Percentiles rank a stretch among this genome's conserved stretches.
These are phyloP conservation scores for Palythoa grandis DNA, from an alignment of 92 coral and sea anemone species.

Conservation along the genomic window DNA sequence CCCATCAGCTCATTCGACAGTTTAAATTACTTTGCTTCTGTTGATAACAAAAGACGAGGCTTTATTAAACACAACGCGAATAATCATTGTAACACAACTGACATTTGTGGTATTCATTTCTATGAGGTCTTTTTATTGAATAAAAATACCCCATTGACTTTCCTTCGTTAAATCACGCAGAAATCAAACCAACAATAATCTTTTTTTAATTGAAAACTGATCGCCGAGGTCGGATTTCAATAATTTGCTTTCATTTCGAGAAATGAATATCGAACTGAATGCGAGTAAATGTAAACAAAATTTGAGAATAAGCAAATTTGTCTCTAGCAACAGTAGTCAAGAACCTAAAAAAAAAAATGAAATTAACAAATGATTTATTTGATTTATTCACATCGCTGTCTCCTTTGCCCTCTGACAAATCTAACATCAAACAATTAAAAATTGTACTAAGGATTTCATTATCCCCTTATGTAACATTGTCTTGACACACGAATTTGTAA, in stretches of 20 bases:
- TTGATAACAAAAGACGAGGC: constrained; percentile 10
- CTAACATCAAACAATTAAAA: too few relatives aligned
- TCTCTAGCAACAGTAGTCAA: too few relatives aligned
- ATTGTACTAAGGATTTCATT: too few relatives aligned
- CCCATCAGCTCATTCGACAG: constrained; percentile 26
- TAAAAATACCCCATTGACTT: neutral
- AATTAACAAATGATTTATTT: too few relatives aligned
- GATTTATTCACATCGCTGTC: too few relatives aligned
- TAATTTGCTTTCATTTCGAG: constrained; percentile 15
- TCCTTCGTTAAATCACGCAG: constrained; percentile 34
- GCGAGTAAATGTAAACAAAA: neutral
- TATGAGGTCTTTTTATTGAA: neutral
- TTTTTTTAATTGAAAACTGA: constrained; percentile 8
- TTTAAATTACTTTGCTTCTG: constrained; percentile 8
- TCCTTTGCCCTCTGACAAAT: too few relatives aligned
- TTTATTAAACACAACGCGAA: constrained; percentile 25
- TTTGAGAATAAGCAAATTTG: neutral
- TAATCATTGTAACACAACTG: constrained; percentile 5
- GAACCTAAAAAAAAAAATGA: neutral
- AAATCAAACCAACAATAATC: neutral
- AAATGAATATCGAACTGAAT: neutral
- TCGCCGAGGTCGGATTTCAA: constrained; percentile 12
- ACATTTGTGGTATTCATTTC: neutral
- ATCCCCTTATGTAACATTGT: too few relatives aligned
- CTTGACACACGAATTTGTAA: too few relatives aligned